Evolutionary conservation across 2,888 invertebrate genomes (phyloP).

Genomic region (Myathropa florea): DNA sequence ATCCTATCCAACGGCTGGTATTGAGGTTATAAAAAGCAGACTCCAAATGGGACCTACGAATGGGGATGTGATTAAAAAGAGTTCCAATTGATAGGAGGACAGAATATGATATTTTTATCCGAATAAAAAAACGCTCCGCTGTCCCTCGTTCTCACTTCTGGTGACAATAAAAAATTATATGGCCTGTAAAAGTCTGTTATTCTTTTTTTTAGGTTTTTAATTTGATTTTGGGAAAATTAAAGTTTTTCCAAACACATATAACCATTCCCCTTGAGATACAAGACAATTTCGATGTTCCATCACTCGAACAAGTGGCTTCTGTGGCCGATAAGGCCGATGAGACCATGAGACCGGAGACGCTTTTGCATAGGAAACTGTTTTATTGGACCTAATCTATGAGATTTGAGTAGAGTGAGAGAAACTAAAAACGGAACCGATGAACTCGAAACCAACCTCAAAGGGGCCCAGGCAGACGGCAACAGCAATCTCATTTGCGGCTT

Average conservation of each 20-base stretch:
- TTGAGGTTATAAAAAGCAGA: not conserved
- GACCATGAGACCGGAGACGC: not conserved
- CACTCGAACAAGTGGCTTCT: not conserved
- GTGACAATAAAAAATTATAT: conserved; percentile 21
- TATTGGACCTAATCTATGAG: not conserved
- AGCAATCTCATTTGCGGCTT: conserved; percentile 41
- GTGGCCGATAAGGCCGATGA: not conserved
- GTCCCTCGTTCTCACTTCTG: not conserved
- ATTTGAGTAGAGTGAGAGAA: not conserved
- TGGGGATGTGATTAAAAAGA: not conserved
- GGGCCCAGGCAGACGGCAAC: conserved; percentile 6
- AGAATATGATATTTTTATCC: not conserved
- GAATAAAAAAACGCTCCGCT: too few relatives aligned
- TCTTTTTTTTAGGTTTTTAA: conserved; percentile 5
- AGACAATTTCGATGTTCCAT: not conserved
- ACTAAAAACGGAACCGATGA: not conserved
- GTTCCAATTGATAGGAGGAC: not conserved
- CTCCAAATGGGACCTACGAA: not conserved
- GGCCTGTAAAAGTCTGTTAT: conserved; percentile 8
- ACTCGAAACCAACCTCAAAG: not conserved
- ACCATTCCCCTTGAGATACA: not conserved
- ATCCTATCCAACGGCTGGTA: not conserved
- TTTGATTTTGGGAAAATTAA: not conserved
- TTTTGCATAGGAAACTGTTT: conserved; percentile 21
- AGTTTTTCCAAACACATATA: not conserved